phyloP scores from a whole-genome alignment of 2,113 vertebrate genomes.

The Nycticorax nycticorax region DNA sequence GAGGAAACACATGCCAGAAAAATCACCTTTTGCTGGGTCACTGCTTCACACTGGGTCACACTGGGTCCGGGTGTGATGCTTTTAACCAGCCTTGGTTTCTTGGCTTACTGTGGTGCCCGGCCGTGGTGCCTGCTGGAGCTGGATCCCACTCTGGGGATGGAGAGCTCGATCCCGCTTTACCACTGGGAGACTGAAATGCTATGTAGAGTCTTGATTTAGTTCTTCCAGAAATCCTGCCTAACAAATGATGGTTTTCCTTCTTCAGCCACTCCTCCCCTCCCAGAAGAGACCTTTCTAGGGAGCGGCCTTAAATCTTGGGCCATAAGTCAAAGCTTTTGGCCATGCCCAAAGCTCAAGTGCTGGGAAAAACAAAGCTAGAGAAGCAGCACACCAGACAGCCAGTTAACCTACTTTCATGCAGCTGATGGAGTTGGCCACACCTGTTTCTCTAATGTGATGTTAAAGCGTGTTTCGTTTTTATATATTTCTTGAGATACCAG shows the following conservation, averaged over 20 bases:
- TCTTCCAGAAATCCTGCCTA: neutral
- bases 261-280: neutral
- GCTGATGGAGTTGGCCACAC: neutral
- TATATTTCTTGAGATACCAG: neutral
- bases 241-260: neutral
- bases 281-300: neutral
- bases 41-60: neutral
- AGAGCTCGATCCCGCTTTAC: neutral
- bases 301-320: neutral
- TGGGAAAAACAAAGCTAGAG: neutral
- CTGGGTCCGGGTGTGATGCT: neutral
- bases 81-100: neutral
- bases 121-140: neutral
- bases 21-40: neutral
- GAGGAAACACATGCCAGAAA: neutral
- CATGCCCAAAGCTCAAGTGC: neutral
- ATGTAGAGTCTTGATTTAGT: neutral
- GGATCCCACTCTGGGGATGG: neutral
- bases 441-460: neutral
- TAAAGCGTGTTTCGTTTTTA: neutral
- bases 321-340: neutral
- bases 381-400: neutral
- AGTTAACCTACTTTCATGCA: neutral
- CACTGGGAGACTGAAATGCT: neutral
- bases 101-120: rapidly evolving